These are phyloP conservation scores for Oriolus oriolus DNA, from an alignment of 2,113 vertebrate genomes.

Conservation along the genomic window DNA sequence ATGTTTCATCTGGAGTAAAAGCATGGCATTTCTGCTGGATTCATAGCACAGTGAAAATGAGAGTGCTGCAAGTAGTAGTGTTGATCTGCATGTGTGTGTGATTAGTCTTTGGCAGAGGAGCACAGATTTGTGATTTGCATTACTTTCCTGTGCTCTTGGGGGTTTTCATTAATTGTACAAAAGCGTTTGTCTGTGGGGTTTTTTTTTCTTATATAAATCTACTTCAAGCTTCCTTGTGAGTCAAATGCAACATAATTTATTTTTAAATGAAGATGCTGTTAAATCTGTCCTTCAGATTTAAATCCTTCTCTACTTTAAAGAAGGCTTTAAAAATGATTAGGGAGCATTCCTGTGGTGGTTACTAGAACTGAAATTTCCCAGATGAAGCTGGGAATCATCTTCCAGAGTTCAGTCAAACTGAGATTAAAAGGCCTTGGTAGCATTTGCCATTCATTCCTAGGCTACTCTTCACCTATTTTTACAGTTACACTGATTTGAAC, in stretches of 20 bases:
- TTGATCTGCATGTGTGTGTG: neutral
- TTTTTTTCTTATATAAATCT: neutral
- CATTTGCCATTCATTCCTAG: neutral
- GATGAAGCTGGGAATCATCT: neutral
- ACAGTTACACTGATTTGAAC: neutral
- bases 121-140: neutral
- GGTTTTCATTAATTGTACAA: neutral
- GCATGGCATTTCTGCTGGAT: neutral
- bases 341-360: neutral
- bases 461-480: neutral
- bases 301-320: neutral
- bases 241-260: neutral
- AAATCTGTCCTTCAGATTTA: neutral
- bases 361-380: neutral
- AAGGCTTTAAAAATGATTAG: neutral
- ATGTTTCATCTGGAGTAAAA: slow-evolving; percentile 32
- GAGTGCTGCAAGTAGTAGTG: neutral
- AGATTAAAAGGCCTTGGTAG: neutral
- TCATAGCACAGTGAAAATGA: neutral
- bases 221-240: neutral
- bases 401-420: neutral
- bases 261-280: neutral
- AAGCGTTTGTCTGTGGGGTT: neutral
- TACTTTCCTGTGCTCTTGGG: neutral
- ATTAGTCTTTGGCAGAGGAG: neutral